Evolutionary conservation across 1,140 invertebrate species (phyloP).

Genomic region (Drosophila mojavensis): DNA sequence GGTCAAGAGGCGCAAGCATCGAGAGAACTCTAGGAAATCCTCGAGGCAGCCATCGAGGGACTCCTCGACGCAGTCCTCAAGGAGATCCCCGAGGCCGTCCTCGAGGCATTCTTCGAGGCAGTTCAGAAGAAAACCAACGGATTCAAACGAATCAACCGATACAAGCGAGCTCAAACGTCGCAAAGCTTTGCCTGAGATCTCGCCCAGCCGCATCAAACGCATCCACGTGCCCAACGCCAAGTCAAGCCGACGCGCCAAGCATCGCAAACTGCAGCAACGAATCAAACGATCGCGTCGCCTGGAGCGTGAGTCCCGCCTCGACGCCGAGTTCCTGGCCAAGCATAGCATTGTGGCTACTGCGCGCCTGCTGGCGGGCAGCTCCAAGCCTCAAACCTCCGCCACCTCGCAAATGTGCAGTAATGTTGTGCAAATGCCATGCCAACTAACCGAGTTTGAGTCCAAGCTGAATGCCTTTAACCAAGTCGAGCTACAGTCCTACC

Average conservation of each 20-base stretch:
- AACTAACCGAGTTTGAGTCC: not conserved
- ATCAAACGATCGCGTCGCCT: constrained; percentile 47
- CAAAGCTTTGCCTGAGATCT: not conserved
- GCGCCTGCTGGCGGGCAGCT: constrained; percentile 25
- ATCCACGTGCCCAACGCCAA: constrained; percentile 11
- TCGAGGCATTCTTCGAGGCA: too few relatives aligned
- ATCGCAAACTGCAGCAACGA: not conserved
- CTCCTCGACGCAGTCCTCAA: too few relatives aligned
- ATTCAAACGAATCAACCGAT: too few relatives aligned
- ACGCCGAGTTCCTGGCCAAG: constrained; percentile 51
- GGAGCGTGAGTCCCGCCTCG: constrained; percentile 39
- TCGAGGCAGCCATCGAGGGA: too few relatives aligned
- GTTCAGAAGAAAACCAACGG: too few relatives aligned
- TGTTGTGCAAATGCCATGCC: too few relatives aligned
- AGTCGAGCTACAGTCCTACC: not conserved
- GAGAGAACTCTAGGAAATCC: too few relatives aligned
- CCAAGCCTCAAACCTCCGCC: not conserved
- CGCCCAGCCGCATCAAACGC: not conserved
- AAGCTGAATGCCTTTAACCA: not conserved
- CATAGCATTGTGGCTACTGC: constrained; percentile 3
- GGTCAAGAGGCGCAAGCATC: too few relatives aligned
- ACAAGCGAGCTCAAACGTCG: too few relatives aligned
- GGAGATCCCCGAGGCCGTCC: too few relatives aligned
- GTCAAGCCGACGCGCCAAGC: constrained; percentile 19
- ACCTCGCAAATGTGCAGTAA: not conserved